A percentile compares a stretch with the other conserved stretches of the same genome.
phyloP scores from a whole-genome alignment of 2,797 vertebrate species.

The Acrossocheilus fasciatus region DNA sequence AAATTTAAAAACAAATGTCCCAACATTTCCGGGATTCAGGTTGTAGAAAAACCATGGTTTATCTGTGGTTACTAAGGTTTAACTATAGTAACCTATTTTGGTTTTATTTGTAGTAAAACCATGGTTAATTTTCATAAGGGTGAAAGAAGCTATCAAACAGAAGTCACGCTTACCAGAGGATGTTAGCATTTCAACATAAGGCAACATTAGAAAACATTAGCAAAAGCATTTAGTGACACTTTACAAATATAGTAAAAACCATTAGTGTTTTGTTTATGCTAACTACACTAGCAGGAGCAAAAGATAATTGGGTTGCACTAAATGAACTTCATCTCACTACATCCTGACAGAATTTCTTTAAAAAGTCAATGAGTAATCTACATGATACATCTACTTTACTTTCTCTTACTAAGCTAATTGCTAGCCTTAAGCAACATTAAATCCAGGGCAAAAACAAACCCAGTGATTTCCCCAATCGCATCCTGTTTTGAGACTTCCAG shows the following conservation, averaged over 20 bases:
- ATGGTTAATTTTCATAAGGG: neutral
- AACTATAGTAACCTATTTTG: neutral
- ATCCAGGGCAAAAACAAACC: constrained; percentile 19
- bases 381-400: neutral
- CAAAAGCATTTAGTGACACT: neutral
- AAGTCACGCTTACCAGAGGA: neutral
- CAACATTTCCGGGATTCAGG: no score
- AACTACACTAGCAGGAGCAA: neutral
- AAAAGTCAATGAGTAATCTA: neutral
- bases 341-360: neutral
- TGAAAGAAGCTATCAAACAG: neutral
- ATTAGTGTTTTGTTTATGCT: neutral
- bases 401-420: neutral
- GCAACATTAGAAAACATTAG: neutral
- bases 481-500: constrained; percentile 15
- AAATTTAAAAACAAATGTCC: no score
- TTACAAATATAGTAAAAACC: neutral
- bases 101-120: neutral
- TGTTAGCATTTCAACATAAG: neutral
- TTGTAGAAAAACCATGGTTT: neutral
- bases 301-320: neutral
- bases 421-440: constrained; percentile 17
- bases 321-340: neutral
- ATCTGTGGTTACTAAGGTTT: neutral
- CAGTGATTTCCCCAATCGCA: neutral